Conservation (phyloP, 2,888 invertebrate genomes). For the Linnaemya tessellans region DNA sequence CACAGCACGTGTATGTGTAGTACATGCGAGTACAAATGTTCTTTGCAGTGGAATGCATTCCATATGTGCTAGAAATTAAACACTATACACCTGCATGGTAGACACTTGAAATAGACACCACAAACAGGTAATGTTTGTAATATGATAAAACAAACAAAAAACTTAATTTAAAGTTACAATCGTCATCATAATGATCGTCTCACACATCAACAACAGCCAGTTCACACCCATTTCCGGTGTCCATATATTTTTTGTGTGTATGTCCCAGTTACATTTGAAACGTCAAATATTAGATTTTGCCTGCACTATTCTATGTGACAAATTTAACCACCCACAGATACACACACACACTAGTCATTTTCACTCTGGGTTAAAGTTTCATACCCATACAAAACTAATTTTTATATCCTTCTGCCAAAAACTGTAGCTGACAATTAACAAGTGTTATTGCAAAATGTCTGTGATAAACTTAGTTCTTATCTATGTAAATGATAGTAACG, state of each 20-base stretch:
- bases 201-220: slow-evolving; percentile 3
- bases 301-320: slow-evolving; percentile 28
- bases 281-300: slow-evolving; percentile 46
- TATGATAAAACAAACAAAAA: slow-evolving; percentile 34
- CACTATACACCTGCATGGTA: slow-evolving; percentile 20
- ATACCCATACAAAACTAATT: not conserved
- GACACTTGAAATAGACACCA: slow-evolving; percentile 51
- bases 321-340: slow-evolving; percentile 39
- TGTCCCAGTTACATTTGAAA: slow-evolving; percentile 43
- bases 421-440: slow-evolving; percentile 55
- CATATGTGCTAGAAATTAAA: slow-evolving; percentile 26
- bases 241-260: slow-evolving; percentile 13
- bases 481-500: slow-evolving; percentile 39
- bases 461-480: slow-evolving; percentile 42
- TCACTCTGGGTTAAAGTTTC: slow-evolving; percentile 6
- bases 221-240: slow-evolving; percentile 59
- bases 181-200: not conserved
- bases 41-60: not conserved
- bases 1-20: not conserved
- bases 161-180: slow-evolving; percentile 23
- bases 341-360: not conserved
- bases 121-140: slow-evolving; percentile 43
- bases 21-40: not conserved
- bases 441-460: slow-evolving; percentile 48
- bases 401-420: slow-evolving; percentile 35